Conservation (phyloP, 1,140 invertebrate species). For the Polyergus mexicanus region DNA sequence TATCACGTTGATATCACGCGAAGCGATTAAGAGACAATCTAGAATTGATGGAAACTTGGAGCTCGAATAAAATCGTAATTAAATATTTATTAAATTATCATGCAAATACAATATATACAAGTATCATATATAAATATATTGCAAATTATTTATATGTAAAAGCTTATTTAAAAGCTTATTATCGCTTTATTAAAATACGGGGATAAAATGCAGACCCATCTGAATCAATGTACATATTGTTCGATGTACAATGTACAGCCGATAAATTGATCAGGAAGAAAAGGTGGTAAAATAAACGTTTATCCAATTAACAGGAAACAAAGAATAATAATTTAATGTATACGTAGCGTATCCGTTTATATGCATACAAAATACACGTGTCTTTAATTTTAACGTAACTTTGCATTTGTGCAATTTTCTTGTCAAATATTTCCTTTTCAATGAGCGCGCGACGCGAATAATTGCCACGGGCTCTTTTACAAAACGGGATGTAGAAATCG, state of each 20-base stretch:
- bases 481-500: neutral
- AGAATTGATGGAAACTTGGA: neutral
- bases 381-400: slow-evolving; percentile 5
- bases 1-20: slow-evolving; percentile 1
- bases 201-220: neutral
- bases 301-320: slow-evolving; percentile 32
- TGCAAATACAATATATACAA: neutral
- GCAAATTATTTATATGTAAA: neutral
- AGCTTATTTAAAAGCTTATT: neutral
- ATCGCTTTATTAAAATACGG: neutral
- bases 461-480: neutral
- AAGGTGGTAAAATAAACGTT: slow-evolving; percentile 12
- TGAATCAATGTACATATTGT: neutral
- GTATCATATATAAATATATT: neutral
- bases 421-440: slow-evolving; percentile 33
- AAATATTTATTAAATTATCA: neutral
- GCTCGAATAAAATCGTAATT: slow-evolving; percentile 11
- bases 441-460: neutral
- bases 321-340: slow-evolving; percentile 18
- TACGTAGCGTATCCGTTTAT: neutral
- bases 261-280: slow-evolving; percentile 23
- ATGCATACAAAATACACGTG: neutral
- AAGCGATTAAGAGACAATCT: neutral
- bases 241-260: neutral
- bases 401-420: slow-evolving; percentile 21